These are phyloP conservation scores for Bombus breviceps DNA, from an alignment of 1,140 invertebrate genomes.

Conservation along the genomic window DNA sequence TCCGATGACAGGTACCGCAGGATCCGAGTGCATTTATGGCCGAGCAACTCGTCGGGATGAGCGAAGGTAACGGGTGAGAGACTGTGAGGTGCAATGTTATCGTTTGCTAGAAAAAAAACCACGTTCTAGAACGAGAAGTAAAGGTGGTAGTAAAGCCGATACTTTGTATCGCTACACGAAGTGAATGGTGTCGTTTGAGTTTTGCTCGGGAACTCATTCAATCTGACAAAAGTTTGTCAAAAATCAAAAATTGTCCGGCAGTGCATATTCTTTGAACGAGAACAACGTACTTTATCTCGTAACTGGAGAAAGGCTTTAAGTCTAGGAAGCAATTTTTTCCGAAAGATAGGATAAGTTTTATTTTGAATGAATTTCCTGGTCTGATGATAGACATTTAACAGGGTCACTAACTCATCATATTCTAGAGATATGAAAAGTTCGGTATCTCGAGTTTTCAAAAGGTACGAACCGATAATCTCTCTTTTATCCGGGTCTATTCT, in stretches of 20 bases:
- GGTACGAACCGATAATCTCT: conserved; percentile 55
- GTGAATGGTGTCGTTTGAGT: conserved; percentile 6
- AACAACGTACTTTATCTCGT: not conserved
- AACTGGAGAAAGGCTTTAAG: not conserved
- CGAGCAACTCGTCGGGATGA: not conserved
- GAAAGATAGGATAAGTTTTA: not conserved
- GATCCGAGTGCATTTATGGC: conserved; percentile 57
- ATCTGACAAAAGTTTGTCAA: not conserved
- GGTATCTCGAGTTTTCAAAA: conserved; percentile 49
- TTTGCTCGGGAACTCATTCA: not conserved
- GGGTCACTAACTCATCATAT: conserved; percentile 28
- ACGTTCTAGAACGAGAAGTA: conserved; percentile 23
- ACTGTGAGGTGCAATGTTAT: conserved; percentile 65
- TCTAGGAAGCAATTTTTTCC: not conserved
- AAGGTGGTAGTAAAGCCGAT: conserved; percentile 26
- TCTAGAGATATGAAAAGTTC: conserved; percentile 42
- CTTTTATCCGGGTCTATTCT: conserved; percentile 52
- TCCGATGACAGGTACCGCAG: conserved; percentile 62
- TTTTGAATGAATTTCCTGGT: not conserved
- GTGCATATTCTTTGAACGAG: not conserved
- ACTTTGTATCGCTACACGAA: conserved; percentile 44
- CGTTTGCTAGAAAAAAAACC: conserved; percentile 63
- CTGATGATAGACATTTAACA: conserved; percentile 23
- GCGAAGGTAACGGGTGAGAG: conserved; percentile 47
- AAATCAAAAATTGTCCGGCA: not conserved